Conservation (phyloP, 92 coral and sea anemone species). For the Porites evermanni region DNA sequence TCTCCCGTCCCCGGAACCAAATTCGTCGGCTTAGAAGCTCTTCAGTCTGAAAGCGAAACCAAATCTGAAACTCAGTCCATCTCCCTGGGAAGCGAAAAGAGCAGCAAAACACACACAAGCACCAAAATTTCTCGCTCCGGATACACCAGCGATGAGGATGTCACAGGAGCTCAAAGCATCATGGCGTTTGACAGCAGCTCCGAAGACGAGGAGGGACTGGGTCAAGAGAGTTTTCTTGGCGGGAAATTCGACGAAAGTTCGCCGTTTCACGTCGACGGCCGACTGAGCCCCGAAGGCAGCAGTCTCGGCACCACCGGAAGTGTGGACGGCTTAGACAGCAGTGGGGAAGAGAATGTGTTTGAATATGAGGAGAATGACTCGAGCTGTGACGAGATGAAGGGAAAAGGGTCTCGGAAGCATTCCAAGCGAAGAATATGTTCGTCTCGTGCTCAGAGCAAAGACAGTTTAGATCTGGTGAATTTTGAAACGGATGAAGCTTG, state of each 20-base stretch:
- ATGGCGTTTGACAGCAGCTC: conserved; percentile 99
- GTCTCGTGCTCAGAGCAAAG: conserved; percentile 68
- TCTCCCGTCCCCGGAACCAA: conserved; percentile 96
- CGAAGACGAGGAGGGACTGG: conserved; percentile 95
- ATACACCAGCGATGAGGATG: conserved; percentile 88
- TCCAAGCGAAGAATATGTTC: conserved; percentile 70
- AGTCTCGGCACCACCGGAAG: conserved; percentile 95
- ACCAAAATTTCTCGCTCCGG: conserved; percentile 70
- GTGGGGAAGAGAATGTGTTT: conserved; percentile 77
- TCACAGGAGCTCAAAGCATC: conserved; percentile 83
- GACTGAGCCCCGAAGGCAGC: conserved; percentile 98
- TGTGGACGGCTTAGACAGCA: conserved; percentile 89
- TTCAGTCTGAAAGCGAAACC: conserved; percentile 75
- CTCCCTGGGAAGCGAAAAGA: conserved; percentile 67
- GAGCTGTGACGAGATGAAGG: conserved; percentile 91
- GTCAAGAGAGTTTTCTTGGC: conserved; percentile 76
- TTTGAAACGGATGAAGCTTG: conserved; percentile 86
- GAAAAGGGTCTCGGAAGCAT: conserved; percentile 80
- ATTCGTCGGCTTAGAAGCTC: conserved; percentile 81
- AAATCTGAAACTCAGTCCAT: conserved; percentile 77
- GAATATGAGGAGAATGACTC: conserved; percentile 84
- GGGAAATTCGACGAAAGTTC: conserved; percentile 83
- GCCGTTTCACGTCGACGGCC: conserved; percentile 89
- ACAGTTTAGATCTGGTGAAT: conserved; percentile 81
- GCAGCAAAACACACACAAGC: conserved; percentile 61